Base-by-base conservation (phyloP, 1,140 invertebrate species). In the Andrena cerasifolii region DNA sequence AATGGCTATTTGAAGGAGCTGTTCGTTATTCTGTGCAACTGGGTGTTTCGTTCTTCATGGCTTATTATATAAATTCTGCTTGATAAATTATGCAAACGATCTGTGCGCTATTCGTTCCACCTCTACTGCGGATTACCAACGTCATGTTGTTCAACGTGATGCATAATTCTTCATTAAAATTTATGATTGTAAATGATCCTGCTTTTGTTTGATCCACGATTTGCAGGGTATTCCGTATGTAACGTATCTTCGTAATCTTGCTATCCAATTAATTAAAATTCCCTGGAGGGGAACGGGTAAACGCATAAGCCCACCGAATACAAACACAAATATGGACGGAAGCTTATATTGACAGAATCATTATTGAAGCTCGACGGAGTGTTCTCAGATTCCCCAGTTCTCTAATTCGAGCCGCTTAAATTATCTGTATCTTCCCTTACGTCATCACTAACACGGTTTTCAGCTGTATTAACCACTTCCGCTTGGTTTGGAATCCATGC, bases 1-100 rank as follows among this genome's bases (percentile, higher is more conserved):
- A 4, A 7, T n/a, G 14, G 26, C 18, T 51, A 24, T 71, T 59
- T 71, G 68, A 71, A 71, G 36, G 59, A 59, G 68, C 58, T 26
- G n/a, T 66, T 66, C 43, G n/a, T 74, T 43, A 40, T 54, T 65
- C 36, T 51, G 51, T 8, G n/a, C 53, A 47, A 68, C 47, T 24
- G 28, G 56, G 18, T 16, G 36, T 58, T n/a, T n/a, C n/a, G 54
- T 36, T 51, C 5, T 24, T 8, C 14, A 7, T 3, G 36, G 18
- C 28, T 10, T 1, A 53, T 56, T 58, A 45, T 43, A 18, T 26
- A 47, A 18, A 71, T 71, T 59, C 43, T 2, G 28, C 8, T 8
- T 16, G 33, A 40, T 51, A 24, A 51, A 51, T 51, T n/a, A 51
- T 16, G 47, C 18, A n/a, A 40, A 40, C 36, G 36, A 40, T 40